Conservation (phyloP, 2,888 invertebrate genomes). For the Tipula confusa region DNA sequence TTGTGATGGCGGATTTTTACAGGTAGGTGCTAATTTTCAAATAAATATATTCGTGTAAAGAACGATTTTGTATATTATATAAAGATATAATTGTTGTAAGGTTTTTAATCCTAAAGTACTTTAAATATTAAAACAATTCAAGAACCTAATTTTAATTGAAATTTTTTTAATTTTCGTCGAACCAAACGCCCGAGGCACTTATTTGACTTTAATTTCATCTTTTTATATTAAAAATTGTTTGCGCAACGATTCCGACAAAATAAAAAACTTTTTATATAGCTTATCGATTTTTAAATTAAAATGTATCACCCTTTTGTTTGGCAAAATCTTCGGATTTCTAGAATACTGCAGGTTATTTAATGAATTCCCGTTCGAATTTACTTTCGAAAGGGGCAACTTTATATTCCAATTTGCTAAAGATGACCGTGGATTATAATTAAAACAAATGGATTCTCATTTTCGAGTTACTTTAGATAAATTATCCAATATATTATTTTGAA, state of each 20-base stretch:
- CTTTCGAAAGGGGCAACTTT: no score
- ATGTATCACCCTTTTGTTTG: no score
- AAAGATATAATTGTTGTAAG: neutral
- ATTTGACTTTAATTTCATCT: neutral
- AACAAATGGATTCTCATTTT: neutral
- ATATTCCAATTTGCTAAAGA: neutral
- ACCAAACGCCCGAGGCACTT: neutral
- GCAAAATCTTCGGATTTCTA: no score
- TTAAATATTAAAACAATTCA: neutral
- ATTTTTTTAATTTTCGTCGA: neutral
- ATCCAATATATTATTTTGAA: no score
- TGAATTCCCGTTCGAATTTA: no score
- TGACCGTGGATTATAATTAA: neutral
- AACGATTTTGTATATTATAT: neutral
- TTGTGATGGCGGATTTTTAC: constrained; percentile 83
- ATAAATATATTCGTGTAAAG: neutral
- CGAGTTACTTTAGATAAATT: neutral
- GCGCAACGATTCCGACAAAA: neutral
- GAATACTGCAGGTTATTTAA: no score
- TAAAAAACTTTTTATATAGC: no score
- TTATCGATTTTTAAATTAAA: no score
- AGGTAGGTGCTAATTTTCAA: constrained; percentile 54
- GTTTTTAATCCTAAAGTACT: neutral
- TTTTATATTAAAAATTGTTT: neutral
- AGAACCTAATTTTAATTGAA: neutral